A percentile compares a stretch with the other conserved stretches of the same genome.
These are phyloP conservation scores for Centropus bengalensis DNA, from an alignment of 2,113 vertebrate genomes.

Conservation along the genomic window DNA sequence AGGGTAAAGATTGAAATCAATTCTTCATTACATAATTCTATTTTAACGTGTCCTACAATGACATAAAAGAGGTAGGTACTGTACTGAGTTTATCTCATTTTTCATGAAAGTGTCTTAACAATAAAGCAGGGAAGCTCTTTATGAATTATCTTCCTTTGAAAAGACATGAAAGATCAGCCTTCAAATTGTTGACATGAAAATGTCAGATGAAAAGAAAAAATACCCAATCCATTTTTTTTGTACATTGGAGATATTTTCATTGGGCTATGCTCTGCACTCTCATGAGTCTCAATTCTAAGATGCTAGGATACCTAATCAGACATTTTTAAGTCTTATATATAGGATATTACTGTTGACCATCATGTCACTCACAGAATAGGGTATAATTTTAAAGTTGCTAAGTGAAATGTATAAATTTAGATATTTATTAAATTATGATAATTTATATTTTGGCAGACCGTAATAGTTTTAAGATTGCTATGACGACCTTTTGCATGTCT, in stretches of 20 bases:
- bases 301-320: background rate
- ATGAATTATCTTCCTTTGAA: slow-evolving; percentile 10
- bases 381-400: slow-evolving; percentile 35
- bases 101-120: slow-evolving; percentile 4
- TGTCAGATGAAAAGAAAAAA: slow-evolving; percentile 23
- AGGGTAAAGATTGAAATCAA: background rate
- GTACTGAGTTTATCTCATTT: background rate
- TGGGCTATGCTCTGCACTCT: background rate
- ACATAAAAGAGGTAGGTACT: background rate
- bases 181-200: background rate
- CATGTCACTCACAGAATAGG: background rate
- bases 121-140: background rate
- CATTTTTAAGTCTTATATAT: background rate
- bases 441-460: slow-evolving; percentile 50
- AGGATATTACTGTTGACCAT: background rate
- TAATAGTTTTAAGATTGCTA: slow-evolving; percentile 56
- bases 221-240: background rate
- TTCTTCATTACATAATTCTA: slow-evolving; percentile 7
- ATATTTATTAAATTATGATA: background rate
- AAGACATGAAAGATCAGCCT: slow-evolving; percentile 16
- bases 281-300: background rate
- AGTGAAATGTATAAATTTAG: slow-evolving; percentile 32
- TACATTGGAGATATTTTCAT: background rate
- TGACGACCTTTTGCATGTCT: slow-evolving; percentile 32
- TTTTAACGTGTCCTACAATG: background rate